Evolutionary conservation across 2,888 invertebrate species (phyloP).

Genomic region (Drosophila parthenogenetica): DNA sequence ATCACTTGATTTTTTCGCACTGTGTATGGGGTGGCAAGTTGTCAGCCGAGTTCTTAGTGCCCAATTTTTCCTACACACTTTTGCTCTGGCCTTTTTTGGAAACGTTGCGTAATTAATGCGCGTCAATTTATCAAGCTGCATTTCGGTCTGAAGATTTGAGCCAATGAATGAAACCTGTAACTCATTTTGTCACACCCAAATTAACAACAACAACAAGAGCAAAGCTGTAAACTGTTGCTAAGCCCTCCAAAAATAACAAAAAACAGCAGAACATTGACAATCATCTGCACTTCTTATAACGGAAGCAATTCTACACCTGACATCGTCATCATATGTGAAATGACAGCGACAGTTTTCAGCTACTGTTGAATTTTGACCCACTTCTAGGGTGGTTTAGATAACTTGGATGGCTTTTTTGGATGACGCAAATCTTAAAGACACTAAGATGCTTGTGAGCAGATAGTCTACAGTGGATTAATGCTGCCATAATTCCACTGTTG

Average conservation of each 20-base stretch:
- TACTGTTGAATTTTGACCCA: slow-evolving; percentile 65
- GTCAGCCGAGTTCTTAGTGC: slow-evolving; percentile 9
- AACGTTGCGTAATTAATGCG: slow-evolving; percentile 78
- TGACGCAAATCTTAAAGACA: slow-evolving; percentile 78
- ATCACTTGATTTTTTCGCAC: neutral
- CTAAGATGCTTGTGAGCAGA: slow-evolving; percentile 65
- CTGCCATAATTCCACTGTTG: slow-evolving; percentile 74
- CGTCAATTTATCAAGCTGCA: slow-evolving; percentile 79
- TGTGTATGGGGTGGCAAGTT: neutral
- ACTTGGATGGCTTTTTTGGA: slow-evolving; percentile 30
- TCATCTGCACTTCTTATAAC: slow-evolving; percentile 10
- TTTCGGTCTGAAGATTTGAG: slow-evolving; percentile 39
- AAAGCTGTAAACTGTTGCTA: slow-evolving; percentile 70
- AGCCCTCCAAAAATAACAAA: slow-evolving; percentile 35
- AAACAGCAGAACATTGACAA: slow-evolving; percentile 42
- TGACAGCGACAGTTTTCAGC: slow-evolving; percentile 40
- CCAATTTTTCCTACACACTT: slow-evolving; percentile 33
- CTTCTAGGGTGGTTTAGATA: slow-evolving; percentile 21
- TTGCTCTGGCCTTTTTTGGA: slow-evolving; percentile 10
- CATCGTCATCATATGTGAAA: slow-evolving; percentile 41
- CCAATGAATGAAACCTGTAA: slow-evolving; percentile 75
- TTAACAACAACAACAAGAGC: slow-evolving; percentile 52
- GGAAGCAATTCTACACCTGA: slow-evolving; percentile 16
- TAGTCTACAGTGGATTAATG: slow-evolving; percentile 76
- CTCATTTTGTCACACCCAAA: slow-evolving; percentile 74